These are phyloP conservation scores for Halcyon leucocephala DNA, from an alignment of 2,797 vertebrate genomes.

Conservation along the genomic window DNA sequence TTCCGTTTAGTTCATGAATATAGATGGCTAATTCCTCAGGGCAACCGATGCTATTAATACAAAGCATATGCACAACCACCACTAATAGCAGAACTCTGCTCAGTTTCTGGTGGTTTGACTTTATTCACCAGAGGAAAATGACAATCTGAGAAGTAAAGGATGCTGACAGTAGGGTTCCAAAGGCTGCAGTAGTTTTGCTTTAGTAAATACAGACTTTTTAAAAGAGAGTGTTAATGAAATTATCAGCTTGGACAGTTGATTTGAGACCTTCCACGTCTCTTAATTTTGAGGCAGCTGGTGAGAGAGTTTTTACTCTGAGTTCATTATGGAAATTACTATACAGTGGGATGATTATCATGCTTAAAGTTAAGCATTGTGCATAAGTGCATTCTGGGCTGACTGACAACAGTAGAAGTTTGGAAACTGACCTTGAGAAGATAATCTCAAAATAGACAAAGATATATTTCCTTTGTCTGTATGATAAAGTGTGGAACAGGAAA, in stretches of 20 bases:
- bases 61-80: slow-evolving; percentile 22
- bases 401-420: neutral
- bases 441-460: neutral
- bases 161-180: neutral
- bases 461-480: neutral
- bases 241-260: slow-evolving; percentile 14
- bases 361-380: neutral
- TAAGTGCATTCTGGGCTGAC: neutral
- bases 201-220: neutral
- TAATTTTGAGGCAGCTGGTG: slow-evolving; percentile 55
- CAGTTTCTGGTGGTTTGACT: slow-evolving; percentile 19
- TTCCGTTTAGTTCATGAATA: slow-evolving; percentile 60
- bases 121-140: slow-evolving; percentile 5
- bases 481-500: neutral
- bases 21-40: slow-evolving; percentile 41
- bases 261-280: neutral
- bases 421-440: slow-evolving; percentile 35
- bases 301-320: slow-evolving; percentile 36
- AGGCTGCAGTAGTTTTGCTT: neutral
- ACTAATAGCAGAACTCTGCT: neutral
- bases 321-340: slow-evolving; percentile 48
- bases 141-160: neutral
- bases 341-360: slow-evolving; percentile 21
- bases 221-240: neutral
- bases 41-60: slow-evolving; percentile 41